These are phyloP conservation scores for Temnothorax nylanderi DNA, from an alignment of 1,140 invertebrate species.

Conservation along the genomic window DNA sequence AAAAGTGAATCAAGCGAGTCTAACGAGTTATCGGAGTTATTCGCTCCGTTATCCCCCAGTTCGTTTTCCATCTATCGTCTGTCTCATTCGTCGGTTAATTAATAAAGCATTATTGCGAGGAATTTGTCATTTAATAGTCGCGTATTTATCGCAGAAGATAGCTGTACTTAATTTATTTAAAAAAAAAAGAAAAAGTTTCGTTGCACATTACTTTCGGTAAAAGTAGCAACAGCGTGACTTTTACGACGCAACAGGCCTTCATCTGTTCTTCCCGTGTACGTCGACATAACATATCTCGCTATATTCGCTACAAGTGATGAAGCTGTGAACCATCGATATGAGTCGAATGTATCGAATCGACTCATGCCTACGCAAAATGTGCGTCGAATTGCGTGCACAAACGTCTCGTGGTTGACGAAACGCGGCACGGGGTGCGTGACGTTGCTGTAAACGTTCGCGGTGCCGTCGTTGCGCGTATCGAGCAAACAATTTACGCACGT, in stretches of 20 bases:
- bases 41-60: not conserved
- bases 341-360: slow-evolving; percentile 51
- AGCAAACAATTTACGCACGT: slow-evolving; percentile 61
- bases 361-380: slow-evolving; percentile 54
- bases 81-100: not conserved
- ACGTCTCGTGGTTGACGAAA: slow-evolving; percentile 55
- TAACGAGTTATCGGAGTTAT: slow-evolving; percentile 27
- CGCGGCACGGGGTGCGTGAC: slow-evolving; percentile 63
- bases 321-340: not conserved
- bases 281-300: not conserved
- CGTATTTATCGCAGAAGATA: not conserved
- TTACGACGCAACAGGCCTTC: not conserved
- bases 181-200: not conserved
- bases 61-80: not conserved
- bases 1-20: not conserved
- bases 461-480: slow-evolving; percentile 46
- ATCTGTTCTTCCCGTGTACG: not conserved
- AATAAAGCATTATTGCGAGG: not conserved
- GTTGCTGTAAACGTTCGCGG: slow-evolving; percentile 68
- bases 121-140: not conserved
- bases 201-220: not conserved
- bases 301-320: not conserved
- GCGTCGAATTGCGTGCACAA: slow-evolving; percentile 39
- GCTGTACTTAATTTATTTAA: not conserved
- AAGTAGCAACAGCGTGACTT: not conserved